A percentile compares a stretch with the other conserved stretches of the same genome.
phyloP scores from a whole-genome alignment of 2,888 invertebrate genomes.

The Clostera curtula region DNA sequence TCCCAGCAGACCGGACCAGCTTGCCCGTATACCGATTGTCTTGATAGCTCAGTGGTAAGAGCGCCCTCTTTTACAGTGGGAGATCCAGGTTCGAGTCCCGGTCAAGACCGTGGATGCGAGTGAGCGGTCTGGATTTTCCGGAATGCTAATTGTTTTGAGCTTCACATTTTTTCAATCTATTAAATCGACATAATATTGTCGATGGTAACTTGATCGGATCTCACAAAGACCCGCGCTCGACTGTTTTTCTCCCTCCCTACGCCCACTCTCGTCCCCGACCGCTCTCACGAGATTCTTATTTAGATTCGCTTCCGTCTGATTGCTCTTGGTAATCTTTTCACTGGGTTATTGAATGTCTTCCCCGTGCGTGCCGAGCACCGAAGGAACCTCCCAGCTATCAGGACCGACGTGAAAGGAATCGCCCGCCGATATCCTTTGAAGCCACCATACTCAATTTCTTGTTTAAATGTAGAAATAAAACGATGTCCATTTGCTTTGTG shows the following conservation, averaged over 20 bases:
- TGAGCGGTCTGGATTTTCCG: slow-evolving; percentile 32
- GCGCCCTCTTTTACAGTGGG: slow-evolving; percentile 59
- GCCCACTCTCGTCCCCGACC: slow-evolving; percentile 52
- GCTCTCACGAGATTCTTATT: slow-evolving; percentile 74
- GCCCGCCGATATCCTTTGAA: slow-evolving; percentile 45
- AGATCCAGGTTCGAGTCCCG: slow-evolving; percentile 73
- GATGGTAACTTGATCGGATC: slow-evolving; percentile 66
- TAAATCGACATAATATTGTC: slow-evolving; percentile 53
- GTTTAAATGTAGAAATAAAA: slow-evolving; percentile 39
- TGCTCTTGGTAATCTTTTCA: slow-evolving; percentile 75
- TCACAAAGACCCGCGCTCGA: slow-evolving; percentile 58
- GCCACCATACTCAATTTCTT: slow-evolving; percentile 36
- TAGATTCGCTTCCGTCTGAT: slow-evolving; percentile 76
- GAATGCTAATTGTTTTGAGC: slow-evolving; percentile 13
- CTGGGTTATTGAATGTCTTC: slow-evolving; percentile 74
- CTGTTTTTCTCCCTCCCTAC: slow-evolving; percentile 56
- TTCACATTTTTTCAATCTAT: slow-evolving; percentile 38
- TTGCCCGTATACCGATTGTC: slow-evolving; percentile 57
- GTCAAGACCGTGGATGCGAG: slow-evolving; percentile 64
- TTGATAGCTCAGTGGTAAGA: slow-evolving; percentile 74
- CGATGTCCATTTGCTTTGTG: slow-evolving; percentile 37
- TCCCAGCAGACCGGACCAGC: too few species aligned
- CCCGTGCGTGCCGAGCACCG: slow-evolving; percentile 61
- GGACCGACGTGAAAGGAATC: slow-evolving; percentile 42
- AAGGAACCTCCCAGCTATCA: slow-evolving; percentile 40